Percentiles rank a stretch among this genome's conserved stretches.
phyloP scores from a whole-genome alignment of 2,113 vertebrate genomes.

The Chascanopsetta lugubris region DNA sequence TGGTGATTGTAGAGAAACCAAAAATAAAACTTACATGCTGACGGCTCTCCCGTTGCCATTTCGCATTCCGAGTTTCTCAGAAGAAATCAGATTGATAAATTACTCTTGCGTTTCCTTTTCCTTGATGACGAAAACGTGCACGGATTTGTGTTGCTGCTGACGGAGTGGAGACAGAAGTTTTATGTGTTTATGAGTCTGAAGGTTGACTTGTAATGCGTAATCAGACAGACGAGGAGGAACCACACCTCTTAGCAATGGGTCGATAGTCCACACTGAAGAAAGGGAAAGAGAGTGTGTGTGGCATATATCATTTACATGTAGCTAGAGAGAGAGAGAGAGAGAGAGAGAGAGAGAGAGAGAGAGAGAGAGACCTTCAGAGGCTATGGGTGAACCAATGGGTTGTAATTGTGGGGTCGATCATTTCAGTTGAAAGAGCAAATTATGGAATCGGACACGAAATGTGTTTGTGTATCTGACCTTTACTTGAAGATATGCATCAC shows the following conservation, averaged over 20 bases:
- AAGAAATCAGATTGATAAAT: background rate
- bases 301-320: constrained; percentile 2
- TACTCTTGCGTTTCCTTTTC: background rate
- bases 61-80: background rate
- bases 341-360: background rate
- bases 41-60: constrained; percentile 45
- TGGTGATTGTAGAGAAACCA: no score
- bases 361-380: background rate
- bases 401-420: background rate
- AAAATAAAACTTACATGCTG: constrained; percentile 57
- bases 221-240: constrained; percentile 2
- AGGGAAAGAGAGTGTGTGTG: background rate
- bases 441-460: background rate
- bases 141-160: background rate
- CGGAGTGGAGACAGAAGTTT: constrained; percentile 12
- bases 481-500: background rate
- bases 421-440: background rate
- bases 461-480: background rate
- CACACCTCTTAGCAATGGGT: constrained; percentile 44
- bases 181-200: constrained; percentile 69
- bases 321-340: background rate
- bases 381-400: background rate
- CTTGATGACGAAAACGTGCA: background rate
- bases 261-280: constrained; percentile 16
- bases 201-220: constrained; percentile 60